Base-by-base conservation (phyloP, 2,113 vertebrate species). In the Eupsittula cactorum region DNA sequence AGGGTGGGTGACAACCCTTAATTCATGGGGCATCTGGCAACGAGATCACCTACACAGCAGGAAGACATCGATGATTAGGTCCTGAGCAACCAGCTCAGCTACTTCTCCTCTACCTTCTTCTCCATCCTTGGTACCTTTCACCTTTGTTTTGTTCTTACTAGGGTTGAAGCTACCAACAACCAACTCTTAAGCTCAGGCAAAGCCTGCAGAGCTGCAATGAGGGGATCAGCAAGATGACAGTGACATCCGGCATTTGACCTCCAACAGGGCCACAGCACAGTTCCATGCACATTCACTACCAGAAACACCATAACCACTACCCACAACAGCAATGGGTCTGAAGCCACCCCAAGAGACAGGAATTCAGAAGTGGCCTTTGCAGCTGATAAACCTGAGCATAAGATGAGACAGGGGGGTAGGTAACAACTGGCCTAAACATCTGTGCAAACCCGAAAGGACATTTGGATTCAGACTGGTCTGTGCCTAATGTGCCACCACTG, bases 21-120 rank as follows among this genome's bases (percentile, higher is more conserved):
- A 93, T 95, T 93, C 44, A 96, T n/a, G 57, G 71, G 73, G 63
- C 81, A 92, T 69, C 82, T 73, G 35, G 79, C 2, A 3, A 77
- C 44, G 46, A 92, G 62, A 82, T 88, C 86, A 91, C 33, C 39
- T 29, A 55, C 28, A 68, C 23, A 57, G 49, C n/a, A 10, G 6
- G n/a, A 60, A 63, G 17, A 94, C 31, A 73, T 57, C 16, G 25
- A 89, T 46, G 10, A 47, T 27, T 57, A 49, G 23, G 33, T 71
- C 59, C 68, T 2, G 1, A 80, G 44, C 78, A 77, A 52, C n/a
- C 47, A 89, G 27, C 37, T 86, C 33, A 69, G 49, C 65, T 84
- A 4, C 23, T 63, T 60, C 76, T 90, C 39, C 47, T 31, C 68
- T 18, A 10, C 42, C 25, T n/a, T 41, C 11, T 86, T 59, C 46